phyloP scores from a whole-genome alignment of 2,888 invertebrate species.

The Ormyrus pomaceus region DNA sequence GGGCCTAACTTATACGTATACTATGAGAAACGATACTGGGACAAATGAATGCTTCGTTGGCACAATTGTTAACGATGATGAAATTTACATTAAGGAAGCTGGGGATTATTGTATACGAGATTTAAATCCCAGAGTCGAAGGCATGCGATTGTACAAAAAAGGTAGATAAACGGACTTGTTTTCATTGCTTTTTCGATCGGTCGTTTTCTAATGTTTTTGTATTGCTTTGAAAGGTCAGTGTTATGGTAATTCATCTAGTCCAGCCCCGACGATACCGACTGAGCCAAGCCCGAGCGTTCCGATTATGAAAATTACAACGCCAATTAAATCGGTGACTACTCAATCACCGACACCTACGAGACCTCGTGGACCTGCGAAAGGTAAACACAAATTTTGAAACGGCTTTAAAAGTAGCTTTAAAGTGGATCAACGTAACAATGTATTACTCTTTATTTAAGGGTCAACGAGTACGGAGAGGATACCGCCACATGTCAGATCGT shows the following conservation, averaged over 20 bases:
- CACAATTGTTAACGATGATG: conserved; percentile 77
- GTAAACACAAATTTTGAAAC: conserved; percentile 10
- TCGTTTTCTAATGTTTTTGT: too few species aligned
- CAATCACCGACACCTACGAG: conserved; percentile 35
- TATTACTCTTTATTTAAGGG: conserved; percentile 31
- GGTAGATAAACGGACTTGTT: conserved; percentile 65
- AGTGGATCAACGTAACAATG: too few species aligned
- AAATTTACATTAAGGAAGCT: conserved; percentile 82
- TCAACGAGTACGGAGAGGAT: conserved; percentile 41
- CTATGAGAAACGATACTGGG: conserved; percentile 79
- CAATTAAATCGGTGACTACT: conserved; percentile 35
- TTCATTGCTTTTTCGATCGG: background rate
- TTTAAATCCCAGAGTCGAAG: conserved; percentile 79
- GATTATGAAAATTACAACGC: conserved; percentile 64
- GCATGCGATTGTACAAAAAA: conserved; percentile 80
- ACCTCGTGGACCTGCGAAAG: conserved; percentile 28
- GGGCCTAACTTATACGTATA: conserved; percentile 81
- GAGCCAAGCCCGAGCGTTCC: conserved; percentile 68
- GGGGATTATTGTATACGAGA: conserved; percentile 81
- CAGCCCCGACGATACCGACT: conserved; percentile 70
- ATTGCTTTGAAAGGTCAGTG: conserved; percentile 67
- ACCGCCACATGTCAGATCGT: conserved; percentile 41
- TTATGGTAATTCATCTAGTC: conserved; percentile 73
- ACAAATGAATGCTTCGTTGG: conserved; percentile 83
- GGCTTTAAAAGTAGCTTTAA: too few species aligned